Conservation (phyloP, 1,140 invertebrate genomes). For the Euura saliciscinereae region DNA sequence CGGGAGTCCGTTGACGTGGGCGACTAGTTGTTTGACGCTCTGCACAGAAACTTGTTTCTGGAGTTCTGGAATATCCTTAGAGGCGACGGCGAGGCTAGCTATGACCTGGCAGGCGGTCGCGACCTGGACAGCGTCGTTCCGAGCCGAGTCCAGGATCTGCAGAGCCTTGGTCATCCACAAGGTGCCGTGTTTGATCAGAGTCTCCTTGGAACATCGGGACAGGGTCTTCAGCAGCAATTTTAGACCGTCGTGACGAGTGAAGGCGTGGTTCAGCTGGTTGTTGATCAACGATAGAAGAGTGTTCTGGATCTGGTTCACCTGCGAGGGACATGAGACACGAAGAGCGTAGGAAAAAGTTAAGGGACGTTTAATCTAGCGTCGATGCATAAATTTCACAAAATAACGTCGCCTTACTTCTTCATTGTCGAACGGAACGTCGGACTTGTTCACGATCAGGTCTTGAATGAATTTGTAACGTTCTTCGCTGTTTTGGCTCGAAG, state of each 20-base stretch:
- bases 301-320: constrained; percentile 33
- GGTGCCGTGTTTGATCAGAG: constrained; percentile 37
- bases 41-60: constrained; percentile 50
- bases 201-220: constrained; percentile 33
- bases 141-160: constrained; percentile 39
- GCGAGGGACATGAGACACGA: background rate
- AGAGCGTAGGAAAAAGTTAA: too few relatives aligned
- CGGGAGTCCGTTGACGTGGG: constrained; percentile 31
- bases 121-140: constrained; percentile 29
- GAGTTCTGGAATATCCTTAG: constrained; percentile 43
- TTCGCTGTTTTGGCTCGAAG: constrained; percentile 25
- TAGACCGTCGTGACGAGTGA: constrained; percentile 30
- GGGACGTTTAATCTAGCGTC: too few relatives aligned
- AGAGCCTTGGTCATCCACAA: constrained; percentile 47
- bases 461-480: constrained; percentile 30
- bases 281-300: constrained; percentile 33
- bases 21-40: constrained; percentile 46
- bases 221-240: constrained; percentile 31
- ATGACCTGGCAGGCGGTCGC: constrained; percentile 40
- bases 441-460: constrained; percentile 27
- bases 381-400: background rate
- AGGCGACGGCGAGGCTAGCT: constrained; percentile 29
- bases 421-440: constrained; percentile 33
- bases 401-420: constrained; percentile 30
- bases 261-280: constrained; percentile 33